Conservation (phyloP, 2,888 invertebrate species). For the Gerris lacustris region DNA sequence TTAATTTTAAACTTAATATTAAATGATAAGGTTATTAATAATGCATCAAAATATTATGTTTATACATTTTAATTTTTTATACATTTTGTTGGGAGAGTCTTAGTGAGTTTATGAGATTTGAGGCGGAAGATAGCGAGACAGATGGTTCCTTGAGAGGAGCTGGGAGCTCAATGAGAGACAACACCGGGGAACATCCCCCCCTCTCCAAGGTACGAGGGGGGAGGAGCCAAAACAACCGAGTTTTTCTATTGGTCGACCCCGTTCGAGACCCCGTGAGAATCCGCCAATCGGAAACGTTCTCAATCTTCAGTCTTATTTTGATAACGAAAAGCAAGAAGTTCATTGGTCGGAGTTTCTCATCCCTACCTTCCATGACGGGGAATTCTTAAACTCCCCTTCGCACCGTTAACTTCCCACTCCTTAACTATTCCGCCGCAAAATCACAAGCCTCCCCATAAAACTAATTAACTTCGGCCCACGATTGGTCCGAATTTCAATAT, state of each 20-base stretch:
- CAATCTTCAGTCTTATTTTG: neutral
- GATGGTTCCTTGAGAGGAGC: neutral
- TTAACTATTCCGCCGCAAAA: too few relatives aligned
- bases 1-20: too few relatives aligned
- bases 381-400: too few relatives aligned
- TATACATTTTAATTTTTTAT: too few relatives aligned
- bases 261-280: neutral
- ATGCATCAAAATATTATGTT: too few relatives aligned
- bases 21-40: too few relatives aligned
- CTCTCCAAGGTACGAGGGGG: neutral
- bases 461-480: too few relatives aligned
- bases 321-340: neutral
- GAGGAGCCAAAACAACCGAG: neutral
- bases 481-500: too few relatives aligned
- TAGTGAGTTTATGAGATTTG: neutral
- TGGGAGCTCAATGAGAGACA: neutral
- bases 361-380: too few relatives aligned
- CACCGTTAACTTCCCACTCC: too few relatives aligned
- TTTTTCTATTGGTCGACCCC: neutral
- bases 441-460: too few relatives aligned
- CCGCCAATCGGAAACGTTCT: neutral
- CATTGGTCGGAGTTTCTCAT: neutral
- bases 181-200: slow-evolving; percentile 1
- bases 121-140: neutral
- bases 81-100: neutral